Evolutionary conservation across 2,888 invertebrate genomes (phyloP), one percentile per base, ranked within the genome.

Genomic region (Nudaria mundana): DNA sequence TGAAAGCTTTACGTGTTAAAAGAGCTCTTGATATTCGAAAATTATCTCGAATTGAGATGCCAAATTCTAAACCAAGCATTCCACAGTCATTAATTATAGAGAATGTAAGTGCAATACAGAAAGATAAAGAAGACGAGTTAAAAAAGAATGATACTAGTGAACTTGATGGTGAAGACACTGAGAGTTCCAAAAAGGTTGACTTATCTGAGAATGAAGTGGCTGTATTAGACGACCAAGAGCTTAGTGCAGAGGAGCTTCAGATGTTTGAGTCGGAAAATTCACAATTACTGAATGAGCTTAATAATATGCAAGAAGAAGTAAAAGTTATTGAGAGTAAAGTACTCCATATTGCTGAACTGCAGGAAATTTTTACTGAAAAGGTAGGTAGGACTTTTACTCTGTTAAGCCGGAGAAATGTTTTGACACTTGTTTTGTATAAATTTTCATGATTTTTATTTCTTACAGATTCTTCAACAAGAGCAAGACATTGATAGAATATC

Each of bases 341-440:
- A 0, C 93, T 98, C 0, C 97, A 98, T 71, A 98, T 99, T 63
- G 96, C 98, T 2, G 95, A 96, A 74, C 84, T 99, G 15, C 99
- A 99, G 75, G 96, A 98, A 77, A 93, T 98, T 53, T 98, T 99
- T 66, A 96, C 98, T 7, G 98, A 99, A 91, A 99, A 95, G 92
- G 92, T 91, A 61, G 7, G 12, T 3, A n/a, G n/a, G n/a, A n/a
- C n/a, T n/a, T n/a, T n/a, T n/a, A n/a, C n/a, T n/a, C n/a, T n/a
- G n/a, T n/a, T n/a, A n/a, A n/a, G n/a, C n/a, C n/a, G n/a, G n/a
- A n/a, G n/a, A n/a, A n/a, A n/a, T n/a, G n/a, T n/a, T n/a, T n/a
- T n/a, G n/a, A n/a, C n/a, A n/a, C n/a, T n/a, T n/a, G n/a, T n/a
- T n/a, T n/a, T n/a, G n/a, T n/a, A n/a, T 20, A 20, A 20, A 5